phyloP scores from a whole-genome alignment of 2,113 vertebrate genomes.

The Conger conger region DNA sequence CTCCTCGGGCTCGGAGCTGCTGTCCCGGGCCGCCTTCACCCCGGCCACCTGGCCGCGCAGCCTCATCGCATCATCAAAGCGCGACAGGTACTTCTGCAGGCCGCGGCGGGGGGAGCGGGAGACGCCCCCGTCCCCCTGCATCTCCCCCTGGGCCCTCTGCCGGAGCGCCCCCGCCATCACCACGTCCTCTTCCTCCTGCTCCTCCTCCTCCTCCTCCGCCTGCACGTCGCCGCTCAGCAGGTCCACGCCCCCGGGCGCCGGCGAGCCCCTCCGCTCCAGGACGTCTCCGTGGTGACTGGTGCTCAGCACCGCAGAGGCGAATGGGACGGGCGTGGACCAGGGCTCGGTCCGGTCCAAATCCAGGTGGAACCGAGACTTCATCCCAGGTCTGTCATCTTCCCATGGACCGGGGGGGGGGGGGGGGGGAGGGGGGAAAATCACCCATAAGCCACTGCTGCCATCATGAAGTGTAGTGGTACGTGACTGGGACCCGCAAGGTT shows the following conservation, averaged over 20 bases:
- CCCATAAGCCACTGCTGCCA: not conserved
- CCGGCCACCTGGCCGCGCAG: slow-evolving; percentile 84
- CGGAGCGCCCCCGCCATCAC: slow-evolving; percentile 59
- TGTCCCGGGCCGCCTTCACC: slow-evolving; percentile 82
- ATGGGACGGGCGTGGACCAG: slow-evolving; percentile 54
- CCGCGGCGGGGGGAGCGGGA: slow-evolving; percentile 49
- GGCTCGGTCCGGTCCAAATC: slow-evolving; percentile 64
- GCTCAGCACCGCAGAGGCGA: slow-evolving; percentile 47
- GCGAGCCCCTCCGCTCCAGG: slow-evolving; percentile 66
- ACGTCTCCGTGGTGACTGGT: not conserved
- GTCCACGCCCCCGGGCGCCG: slow-evolving; percentile 68
- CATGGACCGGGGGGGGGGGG: not conserved
- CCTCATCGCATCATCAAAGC: slow-evolving; percentile 94
- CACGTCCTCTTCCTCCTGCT: slow-evolving; percentile 58
- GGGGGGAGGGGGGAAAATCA: not conserved
- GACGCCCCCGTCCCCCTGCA: slow-evolving; percentile 60
- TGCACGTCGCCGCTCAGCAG: slow-evolving; percentile 62
- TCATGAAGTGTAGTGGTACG: too few species aligned
- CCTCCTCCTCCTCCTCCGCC: slow-evolving; percentile 56
- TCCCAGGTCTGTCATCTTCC: slow-evolving; percentile 44
- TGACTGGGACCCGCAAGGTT: too few species aligned
- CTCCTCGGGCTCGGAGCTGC: slow-evolving; percentile 75
- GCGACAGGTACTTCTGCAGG: slow-evolving; percentile 84
- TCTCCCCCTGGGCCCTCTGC: slow-evolving; percentile 74
- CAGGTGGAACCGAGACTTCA: slow-evolving; percentile 66